Base-by-base conservation (phyloP, 2,113 vertebrate genomes). In the Propithecus coquereli region DNA sequence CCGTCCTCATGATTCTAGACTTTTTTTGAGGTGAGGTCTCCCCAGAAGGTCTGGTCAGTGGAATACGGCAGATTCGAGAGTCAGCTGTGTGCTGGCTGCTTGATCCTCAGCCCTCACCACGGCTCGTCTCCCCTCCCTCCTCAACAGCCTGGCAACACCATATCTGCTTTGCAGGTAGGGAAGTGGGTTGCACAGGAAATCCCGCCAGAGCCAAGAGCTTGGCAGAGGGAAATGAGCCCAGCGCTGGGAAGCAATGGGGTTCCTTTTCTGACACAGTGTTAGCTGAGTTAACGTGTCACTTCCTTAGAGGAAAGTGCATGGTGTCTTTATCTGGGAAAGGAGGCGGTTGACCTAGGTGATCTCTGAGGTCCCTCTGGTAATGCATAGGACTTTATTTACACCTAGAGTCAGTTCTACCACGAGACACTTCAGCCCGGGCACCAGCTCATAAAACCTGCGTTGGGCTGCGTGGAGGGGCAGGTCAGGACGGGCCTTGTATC, bases 351-450 rank as follows among this genome's bases (percentile, higher is more conserved):
- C 80, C 10, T 12, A 37, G 54, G 32, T 54, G 61, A 32, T 63
- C 47, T 81, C 81, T 87, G 92, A 91, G 61, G 52, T 91, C 20
- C 37, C 83, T 91, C 47, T 76, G 61, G 61, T 84, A 93, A 79
- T 40, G 27, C 2, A 2, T 52, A 14, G 80, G 93, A 70, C 40
- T 95, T 47, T 84, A 43, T 45, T 45, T 85, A 50, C 23, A 87
- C 32, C 70, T 3, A 18, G 25, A 80, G 68, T 87, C 70, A n/a
- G 2, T 80, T 79, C n/a, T 85, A n/a, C 23, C 59, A 68, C 9
- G 68, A 61, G 63, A 63, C 7, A 25, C 2, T 0, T 74, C 65
- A 47, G 40, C 32, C 14, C 57, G 73, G 50, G 50, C 45, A 63
- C 30, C 16, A 2, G 43, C 27, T 30, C 47, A 47, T 70, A 23